Percentiles rank a stretch among this genome's conserved stretches.
Evolutionary conservation across 2,888 invertebrate genomes (phyloP).

Genomic region (Eupithecia pulchellata): DNA sequence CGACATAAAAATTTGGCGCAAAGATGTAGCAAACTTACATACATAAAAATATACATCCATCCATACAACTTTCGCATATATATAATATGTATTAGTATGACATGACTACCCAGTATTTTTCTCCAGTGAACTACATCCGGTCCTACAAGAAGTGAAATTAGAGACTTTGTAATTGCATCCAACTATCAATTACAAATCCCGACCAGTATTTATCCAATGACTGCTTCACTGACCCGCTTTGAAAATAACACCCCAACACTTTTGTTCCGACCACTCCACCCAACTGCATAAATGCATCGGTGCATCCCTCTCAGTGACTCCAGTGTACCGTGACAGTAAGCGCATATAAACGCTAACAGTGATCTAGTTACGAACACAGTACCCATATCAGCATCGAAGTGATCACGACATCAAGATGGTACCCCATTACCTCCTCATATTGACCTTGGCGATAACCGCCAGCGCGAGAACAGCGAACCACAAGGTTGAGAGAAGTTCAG

Average conservation of each 20-base stretch:
- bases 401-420: slow-evolving; percentile 82
- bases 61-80: not conserved
- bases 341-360: slow-evolving; percentile 80
- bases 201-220: slow-evolving; percentile 4
- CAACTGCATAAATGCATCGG: slow-evolving; percentile 76
- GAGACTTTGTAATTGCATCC: slow-evolving; percentile 6
- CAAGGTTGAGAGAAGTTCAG: slow-evolving; percentile 76
- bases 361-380: slow-evolving; percentile 77
- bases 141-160: not conserved
- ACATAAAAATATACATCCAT: too few species aligned
- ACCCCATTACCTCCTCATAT: slow-evolving; percentile 84
- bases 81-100: not conserved
- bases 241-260: slow-evolving; percentile 38
- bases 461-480: slow-evolving; percentile 83
- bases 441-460: slow-evolving; percentile 82
- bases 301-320: slow-evolving; percentile 78
- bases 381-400: slow-evolving; percentile 73
- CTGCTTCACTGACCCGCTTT: slow-evolving; percentile 2
- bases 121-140: not conserved
- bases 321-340: slow-evolving; percentile 81
- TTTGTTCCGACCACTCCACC: slow-evolving; percentile 55
- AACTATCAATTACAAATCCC: not conserved
- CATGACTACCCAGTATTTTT: not conserved
- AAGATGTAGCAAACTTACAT: not conserved
- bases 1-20: too few species aligned